Conservation (phyloP, 2,888 invertebrate species). For the Andrena hattorfiana region DNA sequence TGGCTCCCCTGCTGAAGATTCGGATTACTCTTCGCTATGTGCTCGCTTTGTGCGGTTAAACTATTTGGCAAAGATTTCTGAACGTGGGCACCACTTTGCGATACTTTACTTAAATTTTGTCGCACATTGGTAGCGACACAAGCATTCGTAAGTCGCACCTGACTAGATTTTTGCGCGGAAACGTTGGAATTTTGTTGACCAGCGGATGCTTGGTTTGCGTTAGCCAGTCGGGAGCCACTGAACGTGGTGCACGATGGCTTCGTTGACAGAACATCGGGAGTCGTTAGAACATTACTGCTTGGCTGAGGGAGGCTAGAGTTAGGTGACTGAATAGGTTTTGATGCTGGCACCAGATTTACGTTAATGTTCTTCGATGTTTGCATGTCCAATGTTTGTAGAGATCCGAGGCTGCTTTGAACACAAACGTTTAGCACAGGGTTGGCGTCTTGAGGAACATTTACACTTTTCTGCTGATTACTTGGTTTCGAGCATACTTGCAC, state of each 20-base stretch:
- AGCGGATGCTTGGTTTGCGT: constrained; percentile 59
- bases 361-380: constrained; percentile 67
- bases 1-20: constrained; percentile 73
- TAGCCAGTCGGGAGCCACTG: constrained; percentile 63
- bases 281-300: constrained; percentile 56
- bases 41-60: constrained; percentile 74
- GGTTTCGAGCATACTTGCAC: constrained; percentile 75
- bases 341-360: constrained; percentile 63
- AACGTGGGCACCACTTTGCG: constrained; percentile 66
- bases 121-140: constrained; percentile 67
- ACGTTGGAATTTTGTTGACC: constrained; percentile 70
- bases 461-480: constrained; percentile 69
- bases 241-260: constrained; percentile 63
- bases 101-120: constrained; percentile 62
- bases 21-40: constrained; percentile 76
- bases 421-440: constrained; percentile 65
- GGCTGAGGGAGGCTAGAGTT: constrained; percentile 56
- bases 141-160: constrained; percentile 69
- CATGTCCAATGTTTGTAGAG: constrained; percentile 67
- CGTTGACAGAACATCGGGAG: constrained; percentile 58
- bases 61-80: constrained; percentile 69
- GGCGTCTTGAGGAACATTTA: constrained; percentile 69
- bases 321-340: constrained; percentile 63
- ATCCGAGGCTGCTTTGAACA: constrained; percentile 63
- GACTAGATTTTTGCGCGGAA: constrained; percentile 72